These are phyloP conservation scores for Brachyhypopomus occidentalis DNA, from an alignment of 2,113 vertebrate species.

Conservation along the genomic window DNA sequence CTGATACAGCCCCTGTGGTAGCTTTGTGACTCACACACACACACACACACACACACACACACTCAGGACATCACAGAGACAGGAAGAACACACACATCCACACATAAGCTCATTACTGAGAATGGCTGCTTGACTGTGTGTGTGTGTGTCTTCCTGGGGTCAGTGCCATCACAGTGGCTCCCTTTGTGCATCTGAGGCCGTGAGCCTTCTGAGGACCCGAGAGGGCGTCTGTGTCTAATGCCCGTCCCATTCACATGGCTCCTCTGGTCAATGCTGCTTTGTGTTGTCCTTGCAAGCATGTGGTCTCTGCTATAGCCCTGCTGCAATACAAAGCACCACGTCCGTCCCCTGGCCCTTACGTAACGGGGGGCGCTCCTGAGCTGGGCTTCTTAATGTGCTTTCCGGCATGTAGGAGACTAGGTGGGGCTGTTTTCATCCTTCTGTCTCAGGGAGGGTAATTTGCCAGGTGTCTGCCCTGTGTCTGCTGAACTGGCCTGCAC, in stretches of 20 bases:
- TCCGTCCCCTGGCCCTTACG: slow-evolving; percentile 28
- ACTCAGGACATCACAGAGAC: slow-evolving; percentile 39
- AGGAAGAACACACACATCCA: slow-evolving; percentile 39
- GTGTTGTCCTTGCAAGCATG: slow-evolving; percentile 45
- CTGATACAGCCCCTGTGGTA: not conserved
- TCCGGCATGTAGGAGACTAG: slow-evolving; percentile 10
- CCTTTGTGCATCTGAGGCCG: slow-evolving; percentile 43
- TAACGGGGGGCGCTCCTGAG: slow-evolving; percentile 31
- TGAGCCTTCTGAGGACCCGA: slow-evolving; percentile 37
- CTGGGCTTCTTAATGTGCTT: slow-evolving; percentile 17
- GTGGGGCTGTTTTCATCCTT: not conserved
- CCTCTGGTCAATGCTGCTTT: slow-evolving; percentile 53
- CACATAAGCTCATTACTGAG: slow-evolving; percentile 43
- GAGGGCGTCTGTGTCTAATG: slow-evolving; percentile 49
- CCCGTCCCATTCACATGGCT: slow-evolving; percentile 37
- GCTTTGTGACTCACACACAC: not conserved
- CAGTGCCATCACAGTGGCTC: slow-evolving; percentile 44
- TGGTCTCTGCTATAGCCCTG: not conserved
- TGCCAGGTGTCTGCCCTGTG: not conserved
- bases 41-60: slow-evolving; percentile 7
- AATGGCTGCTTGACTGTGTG: slow-evolving; percentile 43
- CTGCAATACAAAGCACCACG: slow-evolving; percentile 32
- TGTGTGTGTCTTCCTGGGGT: slow-evolving; percentile 49
- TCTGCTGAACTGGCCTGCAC: not conserved
- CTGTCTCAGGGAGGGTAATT: not conserved